Evolutionary conservation across 2,888 invertebrate genomes (phyloP).

Genomic region (Pemphredon lugubris): DNA sequence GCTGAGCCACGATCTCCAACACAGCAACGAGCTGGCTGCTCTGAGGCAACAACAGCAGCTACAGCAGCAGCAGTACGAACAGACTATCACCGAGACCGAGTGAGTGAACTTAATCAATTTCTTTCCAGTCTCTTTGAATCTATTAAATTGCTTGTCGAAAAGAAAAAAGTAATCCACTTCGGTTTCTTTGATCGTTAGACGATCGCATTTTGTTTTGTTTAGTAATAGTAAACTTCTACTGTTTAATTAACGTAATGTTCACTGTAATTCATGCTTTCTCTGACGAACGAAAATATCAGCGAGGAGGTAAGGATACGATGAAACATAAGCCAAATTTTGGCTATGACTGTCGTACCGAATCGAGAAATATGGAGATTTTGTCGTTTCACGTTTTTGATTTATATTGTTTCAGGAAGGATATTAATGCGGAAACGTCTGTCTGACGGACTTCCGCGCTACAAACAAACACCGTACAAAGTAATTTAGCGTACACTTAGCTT

Average conservation of each 20-base stretch:
- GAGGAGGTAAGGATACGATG: slow-evolving; percentile 80
- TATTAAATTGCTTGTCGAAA: too few species aligned
- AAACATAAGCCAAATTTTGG: too few species aligned
- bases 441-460: slow-evolving; percentile 73
- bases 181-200: slow-evolving; percentile 33
- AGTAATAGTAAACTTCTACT: too few species aligned
- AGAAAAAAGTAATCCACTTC: too few species aligned
- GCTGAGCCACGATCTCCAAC: slow-evolving; percentile 77
- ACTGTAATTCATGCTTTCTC: slow-evolving; percentile 73
- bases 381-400: too few species aligned
- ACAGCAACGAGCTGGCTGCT: slow-evolving; percentile 78
- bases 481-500: slow-evolving; percentile 73
- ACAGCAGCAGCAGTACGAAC: slow-evolving; percentile 74
- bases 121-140: not conserved
- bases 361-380: too few species aligned
- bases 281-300: slow-evolving; percentile 66
- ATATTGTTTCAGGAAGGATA: slow-evolving; percentile 80
- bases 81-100: slow-evolving; percentile 79
- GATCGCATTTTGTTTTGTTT: too few species aligned
- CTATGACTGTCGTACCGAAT: too few species aligned
- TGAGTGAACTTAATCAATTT: too few species aligned
- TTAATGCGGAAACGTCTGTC: slow-evolving; percentile 81
- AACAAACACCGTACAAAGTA: slow-evolving; percentile 79
- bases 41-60: slow-evolving; percentile 74
- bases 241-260: slow-evolving; percentile 72